Base-by-base conservation (phyloP, 2,113 vertebrate species). In the Menidia beryllina region DNA sequence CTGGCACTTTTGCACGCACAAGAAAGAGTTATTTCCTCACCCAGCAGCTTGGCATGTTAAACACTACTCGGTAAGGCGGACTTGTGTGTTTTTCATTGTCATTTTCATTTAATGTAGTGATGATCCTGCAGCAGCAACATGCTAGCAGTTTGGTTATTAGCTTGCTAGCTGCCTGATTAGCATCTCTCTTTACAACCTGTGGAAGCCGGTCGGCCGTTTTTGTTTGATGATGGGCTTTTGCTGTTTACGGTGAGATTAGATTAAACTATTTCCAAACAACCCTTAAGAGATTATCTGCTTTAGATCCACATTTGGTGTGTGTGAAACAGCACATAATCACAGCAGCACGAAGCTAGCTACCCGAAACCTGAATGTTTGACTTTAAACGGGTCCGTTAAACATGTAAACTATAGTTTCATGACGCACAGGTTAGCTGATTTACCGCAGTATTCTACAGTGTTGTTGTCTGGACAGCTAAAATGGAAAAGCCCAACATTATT, bases 21-120 rank as follows among this genome's bases (percentile, higher is more conserved):
- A 70, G 27, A 10, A 25, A 55, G 5, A 25, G 19, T 48, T 11
- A 19, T 36, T 34, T 34, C 49, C 52, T 58, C 23, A 38, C 11
- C 23, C 19, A 3, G 63, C 62, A 41, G 58, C 1, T n/a, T 17
- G 7, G 11, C 20, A 65, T 21, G 75, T 19, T 54, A 3, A 45
- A 41, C 70, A 66, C 69, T 3, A 19, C 13, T 76, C 19, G 88
- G 86, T 91, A 41, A 83, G 77, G 58, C 8, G 3, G 0, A n/a
- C n/a, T n/a, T n/a, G 3, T 43, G 38, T 43, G 0, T 49, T 62
- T 48, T 39, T 13, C 5, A 8, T 1, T 6, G 13, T 48, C 1
- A 41, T 0, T 23, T 5, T 20, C 27, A 12, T 43, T 0, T 21
- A 39, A 53, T 13, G 11, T 23, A n/a, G n/a, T 1, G 59, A 24